Conservation (phyloP, 2,113 vertebrate genomes). For the Xenus cinereus region DNA sequence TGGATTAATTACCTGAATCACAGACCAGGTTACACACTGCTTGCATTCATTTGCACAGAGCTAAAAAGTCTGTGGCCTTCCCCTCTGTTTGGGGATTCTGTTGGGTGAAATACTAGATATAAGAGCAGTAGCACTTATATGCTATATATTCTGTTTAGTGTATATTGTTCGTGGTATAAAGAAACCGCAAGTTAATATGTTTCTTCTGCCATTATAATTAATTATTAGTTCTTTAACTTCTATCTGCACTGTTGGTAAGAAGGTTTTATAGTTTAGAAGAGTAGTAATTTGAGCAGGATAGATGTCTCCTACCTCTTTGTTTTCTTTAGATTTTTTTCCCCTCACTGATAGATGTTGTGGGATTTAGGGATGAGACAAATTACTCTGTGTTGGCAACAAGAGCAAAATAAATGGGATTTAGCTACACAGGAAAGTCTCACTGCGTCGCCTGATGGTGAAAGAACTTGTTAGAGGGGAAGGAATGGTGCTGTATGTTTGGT, state of each 20-base stretch:
- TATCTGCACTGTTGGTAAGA: background rate
- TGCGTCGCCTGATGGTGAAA: background rate
- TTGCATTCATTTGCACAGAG: background rate
- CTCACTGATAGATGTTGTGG: background rate
- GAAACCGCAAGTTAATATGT: background rate
- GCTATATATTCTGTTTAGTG: background rate
- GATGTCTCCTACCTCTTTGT: background rate
- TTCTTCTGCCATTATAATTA: background rate
- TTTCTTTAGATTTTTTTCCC: background rate
- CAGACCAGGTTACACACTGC: background rate
- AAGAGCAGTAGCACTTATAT: background rate
- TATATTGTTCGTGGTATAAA: background rate
- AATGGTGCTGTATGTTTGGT: background rate
- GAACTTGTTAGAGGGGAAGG: background rate
- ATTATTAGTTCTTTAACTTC: background rate
- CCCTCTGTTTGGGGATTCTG: background rate
- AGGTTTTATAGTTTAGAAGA: background rate
- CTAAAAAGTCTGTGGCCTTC: background rate
- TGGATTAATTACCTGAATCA: background rate
- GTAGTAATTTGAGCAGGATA: background rate
- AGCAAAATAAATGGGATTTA: background rate
- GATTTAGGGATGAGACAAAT: slow-evolving; percentile 17
- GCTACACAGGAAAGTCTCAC: background rate
- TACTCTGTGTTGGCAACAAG: background rate
- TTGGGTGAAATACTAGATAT: background rate